Conservation (phyloP, 2,113 vertebrate genomes). For the Brienomyrus longianalis region DNA sequence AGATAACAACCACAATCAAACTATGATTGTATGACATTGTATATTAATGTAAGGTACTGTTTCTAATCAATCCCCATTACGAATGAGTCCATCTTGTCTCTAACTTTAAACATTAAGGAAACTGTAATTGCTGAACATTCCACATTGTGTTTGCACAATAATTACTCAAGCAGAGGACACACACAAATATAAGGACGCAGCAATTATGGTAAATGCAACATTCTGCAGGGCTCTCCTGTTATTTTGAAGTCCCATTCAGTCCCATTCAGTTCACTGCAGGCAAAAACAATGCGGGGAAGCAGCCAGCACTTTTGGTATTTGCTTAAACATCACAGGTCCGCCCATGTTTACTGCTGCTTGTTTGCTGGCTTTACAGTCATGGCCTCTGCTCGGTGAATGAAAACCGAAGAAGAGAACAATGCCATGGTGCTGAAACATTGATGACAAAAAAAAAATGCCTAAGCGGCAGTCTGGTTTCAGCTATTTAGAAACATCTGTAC, state of each 20-base stretch:
- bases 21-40: conserved; percentile 22
- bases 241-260: background rate
- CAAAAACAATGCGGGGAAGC: background rate
- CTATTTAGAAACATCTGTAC: background rate
- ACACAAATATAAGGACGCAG: background rate
- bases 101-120: background rate
- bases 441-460: background rate
- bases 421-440: background rate
- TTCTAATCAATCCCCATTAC: conserved; percentile 26
- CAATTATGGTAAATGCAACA: background rate
- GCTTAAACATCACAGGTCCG: background rate
- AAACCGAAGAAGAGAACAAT: background rate
- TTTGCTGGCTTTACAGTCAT: background rate
- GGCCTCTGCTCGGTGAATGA: background rate
- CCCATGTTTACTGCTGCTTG: background rate
- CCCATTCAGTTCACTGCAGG: background rate
- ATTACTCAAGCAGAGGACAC: background rate
- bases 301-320: background rate
- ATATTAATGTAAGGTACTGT: conserved; percentile 26
- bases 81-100: conserved; percentile 35
- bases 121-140: background rate
- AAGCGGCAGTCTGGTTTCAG: background rate
- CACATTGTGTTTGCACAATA: background rate
- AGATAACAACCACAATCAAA: background rate
- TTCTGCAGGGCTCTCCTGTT: background rate